Evolutionary conservation across 2,888 invertebrate species (phyloP), one percentile per base, ranked within the genome.

Genomic region (Netelia virgata): DNA sequence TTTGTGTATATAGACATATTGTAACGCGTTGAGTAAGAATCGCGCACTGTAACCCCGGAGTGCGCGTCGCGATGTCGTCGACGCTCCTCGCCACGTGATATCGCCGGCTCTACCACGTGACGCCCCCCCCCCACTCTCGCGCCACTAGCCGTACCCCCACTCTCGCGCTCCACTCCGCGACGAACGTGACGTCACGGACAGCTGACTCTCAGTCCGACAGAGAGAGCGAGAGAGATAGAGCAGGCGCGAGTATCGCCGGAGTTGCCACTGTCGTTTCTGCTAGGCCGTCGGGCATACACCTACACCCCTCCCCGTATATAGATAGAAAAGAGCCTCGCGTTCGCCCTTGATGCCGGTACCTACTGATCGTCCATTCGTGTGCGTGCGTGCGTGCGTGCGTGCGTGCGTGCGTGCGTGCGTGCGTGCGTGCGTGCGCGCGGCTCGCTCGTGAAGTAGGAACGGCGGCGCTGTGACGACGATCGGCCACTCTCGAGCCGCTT

Each of bases 131-230:
- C 69, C 64, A 64, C 47, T 69, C 78, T 28, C 43, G 6, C 61
- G 18, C 69, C 68, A 57, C 53, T 61, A 75, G 59, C 55, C 82
- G 28, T 76, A 61, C 70, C 69, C 73, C 82, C 86, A 85, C 84
- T 82, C 85, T 43, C 73, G 69, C 28, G 53, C 23, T 50, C 61
- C 66, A 36, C 69, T 70, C 82, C 83, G 83, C 86, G 83, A 86
- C 88, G 77, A 72, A 74, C 85, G 85, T 92, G 92, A 93, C 92
- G 92, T 93, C 92, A 93, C 88, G 88, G 90, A 90, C 92, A 92
- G 92, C 92, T 92, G 92, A 92, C 92, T 91, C 69, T 82, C 72
- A 66, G 79, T 70, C 23, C 50, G 6, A 14, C n/a, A n/a, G 16
- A 53, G 53, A 53, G 53, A n/a, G 53, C n/a, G 16, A n/a, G 16